These are phyloP conservation scores for Sceloporus tristichus DNA, from an alignment of 2,113 vertebrate species.

Conservation along the genomic window DNA sequence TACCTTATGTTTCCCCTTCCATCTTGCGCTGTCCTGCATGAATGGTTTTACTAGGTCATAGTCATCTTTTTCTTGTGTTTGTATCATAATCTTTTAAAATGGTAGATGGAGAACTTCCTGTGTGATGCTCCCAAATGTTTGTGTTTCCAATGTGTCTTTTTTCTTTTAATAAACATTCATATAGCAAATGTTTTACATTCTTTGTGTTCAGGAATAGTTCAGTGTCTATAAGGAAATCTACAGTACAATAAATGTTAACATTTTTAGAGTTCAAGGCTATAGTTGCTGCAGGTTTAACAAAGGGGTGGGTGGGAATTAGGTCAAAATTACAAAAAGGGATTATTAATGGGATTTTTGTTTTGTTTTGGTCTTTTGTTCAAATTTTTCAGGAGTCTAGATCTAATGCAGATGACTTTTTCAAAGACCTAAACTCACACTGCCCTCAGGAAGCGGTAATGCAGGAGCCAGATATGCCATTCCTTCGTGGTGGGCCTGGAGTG, in stretches of 20 bases:
- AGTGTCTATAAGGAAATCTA: background rate
- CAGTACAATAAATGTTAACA: constrained; percentile 6
- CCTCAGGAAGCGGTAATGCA: constrained; percentile 91
- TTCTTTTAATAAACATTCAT: constrained; percentile 15
- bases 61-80: constrained; percentile 5
- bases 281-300: constrained; percentile 25
- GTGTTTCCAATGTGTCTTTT: background rate
- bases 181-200: constrained; percentile 28
- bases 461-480: constrained; percentile 88
- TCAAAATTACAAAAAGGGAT: constrained; percentile 39
- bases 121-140: background rate
- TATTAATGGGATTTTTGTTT: constrained; percentile 60
- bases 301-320: constrained; percentile 13
- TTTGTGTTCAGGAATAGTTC: constrained; percentile 22
- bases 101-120: background rate
- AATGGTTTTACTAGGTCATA: constrained; percentile 7
- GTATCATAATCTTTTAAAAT: background rate
- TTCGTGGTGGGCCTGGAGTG: constrained; percentile 95
- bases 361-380: constrained; percentile 70
- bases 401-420: constrained; percentile 93
- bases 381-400: constrained; percentile 94
- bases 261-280: constrained; percentile 34
- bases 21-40: constrained; percentile 6
- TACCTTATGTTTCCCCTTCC: constrained; percentile 21
- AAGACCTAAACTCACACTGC: constrained; percentile 93